A percentile compares a stretch with the other conserved stretches of the same genome.
Conservation (phyloP, 2,888 invertebrate genomes). For the Cancer borealis region DNA sequence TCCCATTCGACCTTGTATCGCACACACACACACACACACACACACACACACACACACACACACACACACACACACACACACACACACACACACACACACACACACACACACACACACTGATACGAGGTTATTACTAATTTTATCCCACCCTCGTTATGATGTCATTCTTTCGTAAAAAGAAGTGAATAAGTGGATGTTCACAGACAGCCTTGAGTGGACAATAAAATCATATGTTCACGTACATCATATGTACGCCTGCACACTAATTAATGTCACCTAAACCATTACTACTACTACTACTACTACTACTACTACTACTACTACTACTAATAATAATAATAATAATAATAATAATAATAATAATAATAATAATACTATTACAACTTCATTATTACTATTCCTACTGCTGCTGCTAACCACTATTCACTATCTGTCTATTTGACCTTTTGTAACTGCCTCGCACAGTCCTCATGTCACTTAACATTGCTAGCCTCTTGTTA, state of each 20-base stretch:
- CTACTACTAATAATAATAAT: not conserved
- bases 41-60: not conserved
- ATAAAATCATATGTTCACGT: not conserved
- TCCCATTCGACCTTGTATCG: not conserved
- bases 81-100: too few relatives aligned
- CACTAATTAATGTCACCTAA: not conserved
- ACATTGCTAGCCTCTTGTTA: not conserved
- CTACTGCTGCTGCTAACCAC: not conserved
- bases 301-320: not conserved
- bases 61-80: not conserved
- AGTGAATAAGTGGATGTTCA: not conserved
- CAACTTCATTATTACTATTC: not conserved
- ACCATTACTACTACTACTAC: not conserved
- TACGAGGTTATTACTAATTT: not conserved
- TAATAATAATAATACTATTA: not conserved
- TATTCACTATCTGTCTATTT: not conserved
- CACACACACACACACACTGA: not conserved
- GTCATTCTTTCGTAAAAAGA: not conserved
- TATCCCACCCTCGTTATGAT: not conserved
- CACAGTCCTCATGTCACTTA: conserved; percentile 1
- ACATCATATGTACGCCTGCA: not conserved
- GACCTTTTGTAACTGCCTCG: not conserved
- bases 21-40: not conserved
- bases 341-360: not conserved
- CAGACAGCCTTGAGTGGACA: not conserved